Conservation (phyloP, 2,797 vertebrate species). For the Bradypodion pumilum region DNA sequence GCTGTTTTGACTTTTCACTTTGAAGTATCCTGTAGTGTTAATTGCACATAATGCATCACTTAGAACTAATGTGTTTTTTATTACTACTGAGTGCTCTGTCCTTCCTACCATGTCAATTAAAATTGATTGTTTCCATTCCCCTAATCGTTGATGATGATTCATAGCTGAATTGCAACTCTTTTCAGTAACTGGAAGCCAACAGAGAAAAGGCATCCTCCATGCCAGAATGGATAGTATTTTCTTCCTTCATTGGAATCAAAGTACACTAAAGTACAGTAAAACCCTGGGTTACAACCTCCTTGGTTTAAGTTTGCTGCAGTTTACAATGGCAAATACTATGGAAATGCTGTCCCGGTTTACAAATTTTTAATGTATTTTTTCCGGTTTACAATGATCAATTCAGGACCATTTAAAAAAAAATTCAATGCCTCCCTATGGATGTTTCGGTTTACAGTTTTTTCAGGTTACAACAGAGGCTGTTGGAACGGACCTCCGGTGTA, state of each 20-base stretch:
- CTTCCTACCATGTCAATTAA: background rate
- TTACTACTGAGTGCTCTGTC: background rate
- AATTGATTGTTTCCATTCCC: background rate
- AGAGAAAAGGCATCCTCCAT: background rate
- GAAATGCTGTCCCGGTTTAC: no score
- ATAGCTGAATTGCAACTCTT: background rate
- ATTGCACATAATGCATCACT: background rate
- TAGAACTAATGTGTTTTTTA: background rate
- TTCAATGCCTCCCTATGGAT: no score
- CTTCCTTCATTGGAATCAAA: background rate
- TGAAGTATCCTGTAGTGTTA: background rate
- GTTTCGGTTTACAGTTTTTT: no score
- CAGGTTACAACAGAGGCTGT: no score
- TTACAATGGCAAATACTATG: no score
- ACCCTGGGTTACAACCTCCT: no score
- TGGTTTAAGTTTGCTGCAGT: no score
- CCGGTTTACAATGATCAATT: no score
- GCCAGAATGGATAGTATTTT: constrained; percentile 9
- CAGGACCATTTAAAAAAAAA: no score
- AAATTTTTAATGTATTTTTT: no score
- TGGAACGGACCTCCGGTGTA: no score
- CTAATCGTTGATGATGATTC: background rate
- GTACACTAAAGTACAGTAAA: no score
- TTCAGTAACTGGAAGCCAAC: background rate
- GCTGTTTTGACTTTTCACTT: background rate